Conservation (phyloP, 2,797 vertebrate species). For the Catharus ustulatus region DNA sequence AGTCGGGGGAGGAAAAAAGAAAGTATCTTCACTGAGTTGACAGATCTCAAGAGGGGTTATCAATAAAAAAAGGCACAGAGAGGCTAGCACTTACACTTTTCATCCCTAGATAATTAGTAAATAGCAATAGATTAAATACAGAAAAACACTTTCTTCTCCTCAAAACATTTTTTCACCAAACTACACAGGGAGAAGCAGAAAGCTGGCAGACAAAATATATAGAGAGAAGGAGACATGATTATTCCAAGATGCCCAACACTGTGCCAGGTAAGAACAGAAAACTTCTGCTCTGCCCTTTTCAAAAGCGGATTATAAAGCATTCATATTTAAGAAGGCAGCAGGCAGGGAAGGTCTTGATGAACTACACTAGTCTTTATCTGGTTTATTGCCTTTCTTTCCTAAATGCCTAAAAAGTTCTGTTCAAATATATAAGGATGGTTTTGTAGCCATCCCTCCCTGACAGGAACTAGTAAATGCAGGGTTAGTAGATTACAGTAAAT, state of each 20-base stretch:
- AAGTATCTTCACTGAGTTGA: background rate
- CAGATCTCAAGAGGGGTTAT: background rate
- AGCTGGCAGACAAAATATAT: background rate
- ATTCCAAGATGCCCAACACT: background rate
- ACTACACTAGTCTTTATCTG: background rate
- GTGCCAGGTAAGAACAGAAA: background rate
- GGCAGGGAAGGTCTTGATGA: background rate
- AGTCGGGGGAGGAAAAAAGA: background rate
- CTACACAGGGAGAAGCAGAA: background rate
- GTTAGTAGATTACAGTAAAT: background rate
- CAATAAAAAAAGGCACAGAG: background rate
- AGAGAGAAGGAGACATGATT: background rate
- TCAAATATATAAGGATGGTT: background rate
- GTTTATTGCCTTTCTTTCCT: background rate
- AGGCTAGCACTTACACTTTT: background rate
- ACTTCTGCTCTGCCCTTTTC: background rate
- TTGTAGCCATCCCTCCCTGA: background rate
- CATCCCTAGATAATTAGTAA: background rate
- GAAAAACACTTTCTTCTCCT: background rate
- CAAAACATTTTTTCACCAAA: background rate
- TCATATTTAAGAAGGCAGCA: background rate
- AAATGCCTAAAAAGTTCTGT: background rate
- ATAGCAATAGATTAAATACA: background rate
- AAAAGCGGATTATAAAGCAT: background rate
- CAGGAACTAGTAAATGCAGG: background rate